These are phyloP conservation scores for Kradibia gibbosae DNA, from an alignment of 1,140 invertebrate genomes.

Conservation along the genomic window DNA sequence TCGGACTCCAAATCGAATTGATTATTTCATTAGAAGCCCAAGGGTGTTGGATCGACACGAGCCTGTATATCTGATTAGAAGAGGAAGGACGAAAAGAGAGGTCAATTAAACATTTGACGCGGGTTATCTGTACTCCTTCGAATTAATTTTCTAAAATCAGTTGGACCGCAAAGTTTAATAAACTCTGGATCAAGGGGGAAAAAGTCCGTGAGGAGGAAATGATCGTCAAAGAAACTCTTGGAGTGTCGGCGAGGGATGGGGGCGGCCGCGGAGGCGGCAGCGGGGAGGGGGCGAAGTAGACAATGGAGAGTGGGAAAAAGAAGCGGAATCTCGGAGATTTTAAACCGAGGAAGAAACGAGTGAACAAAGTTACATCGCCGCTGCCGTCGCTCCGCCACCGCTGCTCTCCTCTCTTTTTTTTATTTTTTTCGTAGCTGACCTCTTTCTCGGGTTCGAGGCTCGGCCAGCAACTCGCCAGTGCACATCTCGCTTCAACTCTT, in stretches of 20 bases:
- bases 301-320: not conserved
- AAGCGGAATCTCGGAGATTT: constrained; percentile 41
- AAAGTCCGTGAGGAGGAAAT: constrained; percentile 37
- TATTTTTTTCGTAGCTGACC: constrained; percentile 39
- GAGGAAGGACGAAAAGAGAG: no score
- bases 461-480: constrained; percentile 18
- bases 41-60: not conserved
- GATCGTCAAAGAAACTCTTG: not conserved
- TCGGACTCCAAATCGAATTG: not conserved
- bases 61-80: not conserved
- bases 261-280: no score
- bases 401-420: constrained; percentile 21
- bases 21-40: not conserved
- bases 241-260: not conserved
- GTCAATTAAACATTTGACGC: not conserved
- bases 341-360: constrained; percentile 42
- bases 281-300: not conserved
- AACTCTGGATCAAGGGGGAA: constrained; percentile 31
- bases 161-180: constrained; percentile 19
- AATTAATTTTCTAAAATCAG: constrained; percentile 19
- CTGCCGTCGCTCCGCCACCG: constrained; percentile 7
- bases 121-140: not conserved
- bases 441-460: constrained; percentile 46
- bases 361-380: constrained; percentile 48
- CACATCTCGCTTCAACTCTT: constrained; percentile 25